Conservation (phyloP, 2,797 vertebrate genomes). For the Emys orbicularis region DNA sequence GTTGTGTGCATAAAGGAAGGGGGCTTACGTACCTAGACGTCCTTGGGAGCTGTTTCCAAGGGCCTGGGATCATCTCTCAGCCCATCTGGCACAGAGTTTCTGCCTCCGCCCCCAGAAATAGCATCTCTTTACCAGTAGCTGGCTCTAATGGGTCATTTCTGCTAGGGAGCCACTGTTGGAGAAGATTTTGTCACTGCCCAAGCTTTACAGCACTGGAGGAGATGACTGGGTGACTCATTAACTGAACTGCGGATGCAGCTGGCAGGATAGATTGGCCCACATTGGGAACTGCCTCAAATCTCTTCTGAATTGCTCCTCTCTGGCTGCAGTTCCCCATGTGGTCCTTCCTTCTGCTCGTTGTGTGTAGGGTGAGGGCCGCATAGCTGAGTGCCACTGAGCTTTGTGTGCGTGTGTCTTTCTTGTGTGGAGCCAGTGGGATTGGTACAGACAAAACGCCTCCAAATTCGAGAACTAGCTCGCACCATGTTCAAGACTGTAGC, state of each 20-base stretch:
- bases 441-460: not conserved
- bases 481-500: not conserved
- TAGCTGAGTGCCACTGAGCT: not conserved
- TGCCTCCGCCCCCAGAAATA: rapidly evolving
- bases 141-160: not conserved
- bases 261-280: not conserved
- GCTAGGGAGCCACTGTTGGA: not conserved
- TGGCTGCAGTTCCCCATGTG: rapidly evolving
- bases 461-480: not conserved
- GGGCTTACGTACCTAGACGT: rapidly evolving
- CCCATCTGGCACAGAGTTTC: not conserved
- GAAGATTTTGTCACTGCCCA: not conserved
- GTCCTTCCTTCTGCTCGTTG: not conserved
- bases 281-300: not conserved
- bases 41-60: not conserved
- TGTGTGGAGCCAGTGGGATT: not conserved
- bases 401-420: not conserved
- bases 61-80: rapidly evolving
- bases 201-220: not conserved
- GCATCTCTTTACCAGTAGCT: not conserved
- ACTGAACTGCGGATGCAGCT: not conserved
- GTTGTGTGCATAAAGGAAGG: not conserved
- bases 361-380: rapidly evolving
- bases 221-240: rapidly evolving
- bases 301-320: not conserved